Evolutionary conservation across 2,113 vertebrate species (phyloP).

Genomic region (Myrmecophaga tridactyla): DNA sequence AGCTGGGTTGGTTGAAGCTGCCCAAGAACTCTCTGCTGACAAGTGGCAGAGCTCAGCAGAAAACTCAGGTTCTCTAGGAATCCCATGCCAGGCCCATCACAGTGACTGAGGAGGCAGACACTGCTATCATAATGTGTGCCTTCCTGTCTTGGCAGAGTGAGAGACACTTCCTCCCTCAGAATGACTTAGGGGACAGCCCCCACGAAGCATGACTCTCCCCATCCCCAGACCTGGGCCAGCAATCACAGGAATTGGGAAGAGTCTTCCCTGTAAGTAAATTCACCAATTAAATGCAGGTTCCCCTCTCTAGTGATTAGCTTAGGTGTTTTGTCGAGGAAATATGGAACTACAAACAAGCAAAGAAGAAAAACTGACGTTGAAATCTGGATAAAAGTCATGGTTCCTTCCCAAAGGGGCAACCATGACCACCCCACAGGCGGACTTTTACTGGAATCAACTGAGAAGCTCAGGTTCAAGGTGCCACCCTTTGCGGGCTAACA

Average conservation of each 20-base stretch:
- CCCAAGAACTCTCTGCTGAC: background rate
- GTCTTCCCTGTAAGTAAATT: constrained; percentile 49
- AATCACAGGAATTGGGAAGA: constrained; percentile 38
- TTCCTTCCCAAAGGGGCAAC: constrained; percentile 27
- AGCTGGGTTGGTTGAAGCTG: background rate
- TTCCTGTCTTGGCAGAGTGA: constrained; percentile 71
- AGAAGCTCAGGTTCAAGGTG: background rate
- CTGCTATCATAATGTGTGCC: constrained; percentile 54
- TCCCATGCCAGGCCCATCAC: no score
- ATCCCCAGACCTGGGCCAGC: constrained; percentile 25
- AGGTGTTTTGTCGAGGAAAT: constrained; percentile 47
- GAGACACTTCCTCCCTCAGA: constrained; percentile 64
- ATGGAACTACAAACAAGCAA: constrained; percentile 37
- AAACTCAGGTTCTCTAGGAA: background rate
- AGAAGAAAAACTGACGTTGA: constrained; percentile 46
- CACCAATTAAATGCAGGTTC: constrained; percentile 29
- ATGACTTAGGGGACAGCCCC: constrained; percentile 25
- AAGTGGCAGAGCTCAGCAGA: background rate
- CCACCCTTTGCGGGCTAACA: background rate
- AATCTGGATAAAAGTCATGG: constrained; percentile 51
- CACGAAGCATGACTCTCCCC: constrained; percentile 63
- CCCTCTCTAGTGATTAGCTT: background rate
- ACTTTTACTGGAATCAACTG: background rate
- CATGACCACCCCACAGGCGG: background rate
- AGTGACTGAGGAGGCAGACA: constrained; percentile 44